Conservation (phyloP, 1,140 invertebrate species). For the Bombus huntii region DNA sequence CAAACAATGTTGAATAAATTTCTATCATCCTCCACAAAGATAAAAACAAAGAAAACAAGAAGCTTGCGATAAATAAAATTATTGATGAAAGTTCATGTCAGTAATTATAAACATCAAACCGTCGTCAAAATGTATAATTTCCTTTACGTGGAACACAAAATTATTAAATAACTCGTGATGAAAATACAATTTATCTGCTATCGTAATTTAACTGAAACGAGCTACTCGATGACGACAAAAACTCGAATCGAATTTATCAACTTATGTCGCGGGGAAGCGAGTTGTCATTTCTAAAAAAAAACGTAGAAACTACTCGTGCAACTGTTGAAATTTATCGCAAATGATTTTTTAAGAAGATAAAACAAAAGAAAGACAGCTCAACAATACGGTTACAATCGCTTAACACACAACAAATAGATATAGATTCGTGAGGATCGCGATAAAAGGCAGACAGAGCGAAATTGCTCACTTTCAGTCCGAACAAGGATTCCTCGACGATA, state of each 20-base stretch:
- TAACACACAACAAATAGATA: constrained; percentile 33
- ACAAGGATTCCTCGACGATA: neutral
- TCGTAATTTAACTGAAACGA: neutral
- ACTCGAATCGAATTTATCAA: neutral
- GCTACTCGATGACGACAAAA: neutral
- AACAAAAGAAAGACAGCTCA: neutral
- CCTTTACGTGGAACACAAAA: neutral
- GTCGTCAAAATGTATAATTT: neutral
- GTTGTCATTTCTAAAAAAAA: constrained; percentile 15
- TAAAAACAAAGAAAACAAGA: neutral
- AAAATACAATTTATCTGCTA: neutral
- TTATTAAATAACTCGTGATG: neutral
- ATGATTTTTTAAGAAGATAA: neutral
- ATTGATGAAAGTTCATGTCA: neutral
- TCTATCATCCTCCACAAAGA: neutral
- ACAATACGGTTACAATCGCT: constrained; percentile 27
- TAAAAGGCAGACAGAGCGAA: neutral
- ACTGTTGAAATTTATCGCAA: neutral
- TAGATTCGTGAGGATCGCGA: constrained; percentile 10
- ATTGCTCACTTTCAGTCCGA: constrained; percentile 32
- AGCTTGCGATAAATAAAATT: neutral
- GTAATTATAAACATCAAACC: neutral
- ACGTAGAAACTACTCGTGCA: neutral
- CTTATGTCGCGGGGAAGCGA: neutral
- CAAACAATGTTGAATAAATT: neutral